Evolutionary conservation across 1,140 invertebrate genomes (phyloP), one percentile per base, ranked within the genome.

Genomic region (Glossosoma conforme): DNA sequence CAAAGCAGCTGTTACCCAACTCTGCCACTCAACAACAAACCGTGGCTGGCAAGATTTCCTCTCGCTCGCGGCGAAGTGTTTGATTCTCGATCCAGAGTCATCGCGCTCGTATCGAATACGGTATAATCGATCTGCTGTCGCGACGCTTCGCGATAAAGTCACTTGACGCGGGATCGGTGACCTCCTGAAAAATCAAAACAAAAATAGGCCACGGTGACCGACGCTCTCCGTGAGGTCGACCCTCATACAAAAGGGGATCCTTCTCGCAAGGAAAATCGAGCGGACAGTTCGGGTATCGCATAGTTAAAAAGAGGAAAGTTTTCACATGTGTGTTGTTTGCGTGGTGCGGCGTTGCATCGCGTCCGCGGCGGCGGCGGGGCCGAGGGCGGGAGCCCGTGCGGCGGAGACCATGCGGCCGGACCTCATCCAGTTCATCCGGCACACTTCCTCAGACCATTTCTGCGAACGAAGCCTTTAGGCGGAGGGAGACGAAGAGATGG

Each of bases 371-470:
- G 52, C 52, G 19, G 28, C 46, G 20, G 47, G 36, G 42, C 42
- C 38, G 14, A 32, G 42, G 36, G 48, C 25, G 19, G 24, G 41
- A n/a, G 48, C 44, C 33, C 40, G 48, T 30, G 41, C 32, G 15
- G 28, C 41, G 20, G 43, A 69, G 68, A 70, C 70, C 70, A 72
- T 74, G 70, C 69, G 70, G 64, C 68, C 72, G 66, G 70, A 74
- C 57, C 67, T 75, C 62, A 66, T 69, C 50, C 71, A 74, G 60
- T 74, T 75, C 61, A 75, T 75, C 67, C 62, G 72, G 58, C 71
- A 75, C 62, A 75, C 73, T 40, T 75, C 73, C 36, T 75, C 73
- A 56, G 73, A 75, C 40, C 73, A 75, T 60, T 75, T 69, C 55
- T 73, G 72, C 71, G 73, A 75, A 74, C 67, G 67, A 66, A 65